Base-by-base conservation (phyloP, 2,113 vertebrate genomes). In the Catharus bicknelli region DNA sequence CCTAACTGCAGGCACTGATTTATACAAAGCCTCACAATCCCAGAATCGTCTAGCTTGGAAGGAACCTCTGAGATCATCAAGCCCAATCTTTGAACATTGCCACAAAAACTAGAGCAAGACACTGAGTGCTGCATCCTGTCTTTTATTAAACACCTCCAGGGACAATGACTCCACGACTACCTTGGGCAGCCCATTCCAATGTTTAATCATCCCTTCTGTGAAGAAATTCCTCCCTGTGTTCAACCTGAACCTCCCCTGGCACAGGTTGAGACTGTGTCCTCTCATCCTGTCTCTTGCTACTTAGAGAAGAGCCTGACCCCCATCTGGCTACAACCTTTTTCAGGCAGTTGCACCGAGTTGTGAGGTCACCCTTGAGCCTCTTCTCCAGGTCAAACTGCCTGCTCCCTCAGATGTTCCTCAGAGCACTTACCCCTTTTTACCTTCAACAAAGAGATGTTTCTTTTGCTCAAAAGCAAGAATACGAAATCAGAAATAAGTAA, bases 91-190 rank as follows among this genome's bases (percentile, higher is more conserved):
- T 59, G 38, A 51, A 30, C 20, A 16, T 16, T 10, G 5, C 15
- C 34, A 16, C 0, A 1, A 29, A 25, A 30, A 25, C 10, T 14
- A 34, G 20, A 42, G 36, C 26, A 50, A 30, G 30, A 23, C 20
- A 42, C 34, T 25, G 30, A 66, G 20, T 57, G 50, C 18, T 15
- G 11, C 20, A 20, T 32, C 32, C 45, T 51, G 11, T 38, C 32
- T 51, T 75, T 67, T 10, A 16, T 27, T 50, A 23, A 53, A 23
- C 32, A 61, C 3, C 9, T 51, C 32, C 21, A 18, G 38, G 18
- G 47, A 29, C 13, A 9, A 11, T 18, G 14, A 10, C 17, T 38
- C 38, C 15, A 38, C n/a, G 26, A 27, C 14, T 0, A 0, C 11
- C 27, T 32, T 32, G n/a, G 47, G 22, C 27, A 61, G 22, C 19